Conservation (phyloP, 1,140 invertebrate species). For the Matsumurasca onukii region DNA sequence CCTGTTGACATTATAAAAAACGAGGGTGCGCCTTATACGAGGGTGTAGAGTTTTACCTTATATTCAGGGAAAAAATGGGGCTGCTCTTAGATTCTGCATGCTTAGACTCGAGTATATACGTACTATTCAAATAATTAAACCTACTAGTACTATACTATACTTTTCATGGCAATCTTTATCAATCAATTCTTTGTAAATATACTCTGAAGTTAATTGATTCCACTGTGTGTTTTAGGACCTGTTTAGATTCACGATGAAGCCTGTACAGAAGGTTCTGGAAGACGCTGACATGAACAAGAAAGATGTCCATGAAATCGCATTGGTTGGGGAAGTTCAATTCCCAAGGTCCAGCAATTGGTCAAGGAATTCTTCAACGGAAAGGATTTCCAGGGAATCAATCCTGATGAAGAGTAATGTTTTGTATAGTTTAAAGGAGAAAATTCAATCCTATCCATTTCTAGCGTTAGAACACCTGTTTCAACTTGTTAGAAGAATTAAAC, state of each 20-base stretch:
- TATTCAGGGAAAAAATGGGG: too few species aligned
- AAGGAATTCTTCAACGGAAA: constrained; percentile 99
- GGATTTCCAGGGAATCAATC: constrained; percentile 97
- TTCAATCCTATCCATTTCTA: too few species aligned
- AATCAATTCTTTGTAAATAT: neutral
- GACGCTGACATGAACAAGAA: constrained; percentile 99
- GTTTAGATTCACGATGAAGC: constrained; percentile 97
- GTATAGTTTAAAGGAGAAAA: neutral
- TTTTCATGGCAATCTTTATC: neutral
- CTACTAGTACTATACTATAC: neutral
- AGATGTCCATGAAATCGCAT: constrained; percentile 97
- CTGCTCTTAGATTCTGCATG: too few species aligned
- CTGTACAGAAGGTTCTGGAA: constrained; percentile 97
- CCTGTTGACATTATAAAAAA: too few species aligned
- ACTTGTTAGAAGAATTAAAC: too few species aligned
- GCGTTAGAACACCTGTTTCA: too few species aligned
- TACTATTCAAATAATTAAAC: too few species aligned
- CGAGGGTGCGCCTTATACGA: too few species aligned
- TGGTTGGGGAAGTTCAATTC: constrained; percentile 99
- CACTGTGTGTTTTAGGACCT: constrained; percentile 70
- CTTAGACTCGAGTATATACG: too few species aligned
- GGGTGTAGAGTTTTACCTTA: too few species aligned
- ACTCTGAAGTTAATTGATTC: neutral
- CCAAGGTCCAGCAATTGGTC: constrained; percentile 97
- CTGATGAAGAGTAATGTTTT: constrained; percentile 81